phyloP scores from a whole-genome alignment of 2,888 invertebrate genomes.

The Aspidiotus destructor region DNA sequence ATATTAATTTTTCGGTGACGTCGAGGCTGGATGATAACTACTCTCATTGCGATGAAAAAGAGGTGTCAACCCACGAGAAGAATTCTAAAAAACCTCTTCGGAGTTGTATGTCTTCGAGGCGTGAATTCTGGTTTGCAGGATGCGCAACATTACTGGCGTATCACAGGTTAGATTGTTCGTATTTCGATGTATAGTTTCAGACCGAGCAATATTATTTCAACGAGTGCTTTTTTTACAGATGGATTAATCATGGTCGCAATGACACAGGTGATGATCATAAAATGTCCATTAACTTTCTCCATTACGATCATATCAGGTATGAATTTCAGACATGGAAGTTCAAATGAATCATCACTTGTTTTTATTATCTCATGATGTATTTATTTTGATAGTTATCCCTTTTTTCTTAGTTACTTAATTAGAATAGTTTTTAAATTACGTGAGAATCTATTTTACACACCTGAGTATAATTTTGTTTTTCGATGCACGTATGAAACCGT shows the following conservation, averaged over 20 bases:
- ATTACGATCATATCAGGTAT: constrained; percentile 13
- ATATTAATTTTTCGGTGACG: constrained; percentile 22
- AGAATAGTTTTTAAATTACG: no score
- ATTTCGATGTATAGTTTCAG: not conserved
- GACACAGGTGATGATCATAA: not conserved
- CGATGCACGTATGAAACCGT: no score
- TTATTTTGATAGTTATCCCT: no score
- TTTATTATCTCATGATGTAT: no score
- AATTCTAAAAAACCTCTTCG: not conserved
- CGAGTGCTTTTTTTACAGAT: not conserved
- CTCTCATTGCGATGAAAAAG: no score
- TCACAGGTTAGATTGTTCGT: constrained; percentile 47
- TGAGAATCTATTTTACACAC: no score
- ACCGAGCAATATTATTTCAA: not conserved
- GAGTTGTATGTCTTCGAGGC: not conserved
- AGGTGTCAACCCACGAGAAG: not conserved
- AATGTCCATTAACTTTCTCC: not conserved
- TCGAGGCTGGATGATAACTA: not conserved
- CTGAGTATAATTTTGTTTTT: no score
- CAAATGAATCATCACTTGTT: not conserved
- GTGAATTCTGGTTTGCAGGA: constrained; percentile 47
- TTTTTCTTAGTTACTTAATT: no score
- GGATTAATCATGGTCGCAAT: not conserved
- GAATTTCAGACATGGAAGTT: not conserved
- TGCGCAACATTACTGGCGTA: constrained; percentile 57